Conservation (phyloP, 2,113 vertebrate genomes). For the Origma solitaria region DNA sequence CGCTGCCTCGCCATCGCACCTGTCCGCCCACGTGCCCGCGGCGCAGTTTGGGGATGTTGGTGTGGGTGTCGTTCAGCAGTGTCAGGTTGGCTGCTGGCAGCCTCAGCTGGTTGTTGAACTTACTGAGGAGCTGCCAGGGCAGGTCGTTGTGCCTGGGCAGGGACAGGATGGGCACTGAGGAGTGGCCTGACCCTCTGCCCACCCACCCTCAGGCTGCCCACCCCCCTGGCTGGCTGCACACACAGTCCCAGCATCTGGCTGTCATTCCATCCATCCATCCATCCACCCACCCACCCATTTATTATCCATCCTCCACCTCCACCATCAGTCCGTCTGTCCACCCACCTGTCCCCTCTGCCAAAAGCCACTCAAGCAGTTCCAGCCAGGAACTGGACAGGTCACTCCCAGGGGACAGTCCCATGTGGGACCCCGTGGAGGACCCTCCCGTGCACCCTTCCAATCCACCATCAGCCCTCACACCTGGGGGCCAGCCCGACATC, state of each 20-base stretch:
- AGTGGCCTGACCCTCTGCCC: not conserved
- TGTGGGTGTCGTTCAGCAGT: constrained; percentile 79
- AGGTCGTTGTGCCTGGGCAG: constrained; percentile 88
- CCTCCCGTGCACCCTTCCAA: rapidly evolving
- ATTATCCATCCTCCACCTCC: not conserved
- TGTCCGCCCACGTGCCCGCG: constrained; percentile 83
- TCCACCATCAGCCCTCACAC: not conserved
- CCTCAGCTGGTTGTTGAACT: constrained; percentile 82
- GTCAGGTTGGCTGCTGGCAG: constrained; percentile 71
- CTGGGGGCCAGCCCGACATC: rapidly evolving
- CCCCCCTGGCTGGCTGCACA: not conserved
- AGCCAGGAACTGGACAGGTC: not conserved
- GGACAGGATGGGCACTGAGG: not conserved
- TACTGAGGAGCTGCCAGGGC: constrained; percentile 82
- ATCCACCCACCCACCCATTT: not conserved
- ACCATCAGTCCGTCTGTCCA: not conserved
- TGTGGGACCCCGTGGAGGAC: not conserved
- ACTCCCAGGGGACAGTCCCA: not conserved
- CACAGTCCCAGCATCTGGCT: not conserved
- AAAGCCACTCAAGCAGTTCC: not conserved
- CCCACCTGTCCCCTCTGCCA: not conserved
- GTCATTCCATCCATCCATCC: no score
- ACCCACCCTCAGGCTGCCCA: not conserved
- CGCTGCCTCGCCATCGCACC: constrained; percentile 55
- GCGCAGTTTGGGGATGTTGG: constrained; percentile 89